Percentiles rank a stretch among this genome's conserved stretches.
These are phyloP conservation scores for Pantelozetes paolii DNA, from an alignment of 2,888 invertebrate species.

Conservation along the genomic window DNA sequence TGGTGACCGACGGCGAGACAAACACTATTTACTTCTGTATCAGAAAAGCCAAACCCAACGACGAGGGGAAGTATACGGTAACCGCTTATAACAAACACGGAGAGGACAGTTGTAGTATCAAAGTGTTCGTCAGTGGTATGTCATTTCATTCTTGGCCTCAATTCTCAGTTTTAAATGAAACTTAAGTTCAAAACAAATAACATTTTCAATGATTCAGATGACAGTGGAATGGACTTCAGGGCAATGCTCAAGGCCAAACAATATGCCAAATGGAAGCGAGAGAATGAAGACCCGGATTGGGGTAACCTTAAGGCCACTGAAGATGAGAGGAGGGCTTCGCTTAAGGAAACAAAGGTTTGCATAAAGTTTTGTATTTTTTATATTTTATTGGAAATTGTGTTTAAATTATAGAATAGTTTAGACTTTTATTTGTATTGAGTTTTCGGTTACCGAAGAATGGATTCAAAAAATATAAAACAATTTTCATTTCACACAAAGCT, in stretches of 20 bases:
- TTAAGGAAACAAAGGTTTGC: constrained; percentile 48
- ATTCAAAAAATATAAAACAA: constrained; percentile 6
- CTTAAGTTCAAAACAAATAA: too few relatives aligned
- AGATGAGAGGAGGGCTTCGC: constrained; percentile 48
- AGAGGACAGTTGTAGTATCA: constrained; percentile 91
- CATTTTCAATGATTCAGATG: constrained; percentile 65
- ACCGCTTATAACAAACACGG: constrained; percentile 89
- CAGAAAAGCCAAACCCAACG: constrained; percentile 90
- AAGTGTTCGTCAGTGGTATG: constrained; percentile 87
- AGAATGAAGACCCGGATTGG: constrained; percentile 87
- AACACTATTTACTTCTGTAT: constrained; percentile 90
- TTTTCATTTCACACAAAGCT: background rate
- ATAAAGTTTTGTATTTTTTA: background rate
- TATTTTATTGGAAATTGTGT: background rate
- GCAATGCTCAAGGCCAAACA: constrained; percentile 92
- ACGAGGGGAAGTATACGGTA: constrained; percentile 93
- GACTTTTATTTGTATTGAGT: too few relatives aligned
- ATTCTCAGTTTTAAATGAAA: background rate
- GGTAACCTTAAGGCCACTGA: constrained; percentile 87
- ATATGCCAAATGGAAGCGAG: constrained; percentile 86
- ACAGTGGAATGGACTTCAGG: constrained; percentile 98
- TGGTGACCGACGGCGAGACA: constrained; percentile 86
- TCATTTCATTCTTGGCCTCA: background rate
- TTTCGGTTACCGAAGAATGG: constrained; percentile 18
- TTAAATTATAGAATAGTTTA: too few relatives aligned